Base-by-base conservation (phyloP, 2,113 vertebrate species). In the Sinosuthora webbiana region DNA sequence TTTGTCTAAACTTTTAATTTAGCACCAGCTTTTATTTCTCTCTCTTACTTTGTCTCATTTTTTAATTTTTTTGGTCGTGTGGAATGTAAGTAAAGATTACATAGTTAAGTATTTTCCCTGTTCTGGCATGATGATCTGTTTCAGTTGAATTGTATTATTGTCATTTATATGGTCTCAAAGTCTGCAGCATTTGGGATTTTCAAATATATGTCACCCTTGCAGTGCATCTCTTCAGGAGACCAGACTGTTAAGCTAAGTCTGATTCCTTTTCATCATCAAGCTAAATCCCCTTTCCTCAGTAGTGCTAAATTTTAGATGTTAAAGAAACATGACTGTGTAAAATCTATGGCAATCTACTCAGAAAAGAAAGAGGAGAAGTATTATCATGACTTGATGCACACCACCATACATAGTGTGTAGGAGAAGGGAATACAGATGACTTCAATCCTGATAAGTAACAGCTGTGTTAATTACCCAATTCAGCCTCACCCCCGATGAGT, bases 161-260 rank as follows among this genome's bases (percentile, higher is more conserved):
- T 3, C 0, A 0, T 49, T 59, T n/a, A 41, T 37, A 18, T 7
- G 4, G 20, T 18, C 42, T 57, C 15, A 45, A 84, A 53, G 5
- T 16, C 39, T 53, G 11, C 8, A 47, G 10, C 9, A 35, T 52
- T 22, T 77, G 13, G 3, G 19, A 52, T 71, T 74, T 81, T 41
- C 21, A 81, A 44, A 62, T 74, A 49, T 31, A 23, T 15, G 57
- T 19, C 19, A 31, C 6, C 6, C 4, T 65, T 64, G 12, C 14
- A 60, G 15, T 39, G 5, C 8, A 47, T 44, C 21, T 52, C 27
- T 44, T 79, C 28, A 68, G n/a, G 9, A 79, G 7, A 24, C 6
- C 1, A 52, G 10, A 25, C 17, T 59, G 15, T 16, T 83, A 64
- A 74, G 0, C 1, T 25, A 49, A 49, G 17, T 39, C 22, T 62